A percentile compares a stretch with the other conserved stretches of the same genome.
phyloP scores from a whole-genome alignment of 2,888 invertebrate genomes.

The Endotricha flammealis region DNA sequence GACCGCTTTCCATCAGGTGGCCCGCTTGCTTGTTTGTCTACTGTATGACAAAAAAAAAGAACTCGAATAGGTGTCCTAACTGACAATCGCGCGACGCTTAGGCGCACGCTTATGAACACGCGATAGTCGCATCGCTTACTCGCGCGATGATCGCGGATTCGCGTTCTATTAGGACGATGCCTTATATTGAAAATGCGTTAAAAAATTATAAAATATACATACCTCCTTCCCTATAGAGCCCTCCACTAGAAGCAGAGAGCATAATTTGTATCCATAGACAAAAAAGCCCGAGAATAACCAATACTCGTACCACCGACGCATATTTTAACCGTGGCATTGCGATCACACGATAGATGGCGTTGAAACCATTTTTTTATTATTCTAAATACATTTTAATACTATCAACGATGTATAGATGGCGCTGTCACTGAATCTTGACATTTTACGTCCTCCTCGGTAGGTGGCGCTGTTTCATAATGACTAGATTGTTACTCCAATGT shows the following conservation, averaged over 20 bases:
- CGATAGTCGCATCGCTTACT: no score
- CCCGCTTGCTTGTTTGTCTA: no score
- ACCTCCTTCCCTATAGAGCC: constrained; percentile 57
- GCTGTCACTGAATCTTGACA: constrained; percentile 3
- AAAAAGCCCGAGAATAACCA: constrained; percentile 59
- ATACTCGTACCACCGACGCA: constrained; percentile 58
- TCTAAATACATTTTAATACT: no score
- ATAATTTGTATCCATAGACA: constrained; percentile 71
- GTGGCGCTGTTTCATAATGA: constrained; percentile 17
- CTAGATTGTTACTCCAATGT: constrained; percentile 1
- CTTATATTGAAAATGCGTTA: no score
- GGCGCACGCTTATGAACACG: no score
- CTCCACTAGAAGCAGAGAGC: constrained; percentile 54
- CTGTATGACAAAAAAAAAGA: no score
- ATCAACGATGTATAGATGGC: no score
- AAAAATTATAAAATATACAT: constrained; percentile 22
- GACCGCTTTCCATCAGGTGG: no score
- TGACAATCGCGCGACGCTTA: no score
- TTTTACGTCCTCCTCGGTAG: constrained; percentile 3
- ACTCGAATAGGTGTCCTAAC: no score
- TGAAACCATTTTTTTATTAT: constrained; percentile 23
- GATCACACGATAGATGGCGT: constrained; percentile 33
- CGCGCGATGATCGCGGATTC: no score
- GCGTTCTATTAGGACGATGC: no score
- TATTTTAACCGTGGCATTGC: constrained; percentile 72